These are phyloP conservation scores for Tadarida brasiliensis DNA, from an alignment of 2,797 vertebrate species.

Conservation along the genomic window DNA sequence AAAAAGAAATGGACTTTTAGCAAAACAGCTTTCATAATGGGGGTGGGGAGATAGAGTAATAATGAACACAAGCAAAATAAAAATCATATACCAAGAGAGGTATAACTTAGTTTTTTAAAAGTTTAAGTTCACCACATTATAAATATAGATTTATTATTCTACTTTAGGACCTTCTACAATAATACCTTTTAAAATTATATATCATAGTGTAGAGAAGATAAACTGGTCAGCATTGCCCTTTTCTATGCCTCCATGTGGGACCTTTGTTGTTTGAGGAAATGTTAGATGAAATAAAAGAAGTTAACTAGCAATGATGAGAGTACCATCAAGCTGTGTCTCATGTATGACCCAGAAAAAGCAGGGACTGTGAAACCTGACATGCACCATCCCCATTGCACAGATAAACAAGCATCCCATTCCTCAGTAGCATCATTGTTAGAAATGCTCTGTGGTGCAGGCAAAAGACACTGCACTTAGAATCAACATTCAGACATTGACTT, in stretches of 20 bases:
- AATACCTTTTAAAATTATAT: background rate
- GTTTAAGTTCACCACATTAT: background rate
- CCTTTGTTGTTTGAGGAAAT: background rate
- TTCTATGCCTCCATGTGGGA: background rate
- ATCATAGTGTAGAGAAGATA: background rate
- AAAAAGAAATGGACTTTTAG: conserved; percentile 66
- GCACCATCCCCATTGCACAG: background rate
- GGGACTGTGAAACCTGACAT: fast-evolving
- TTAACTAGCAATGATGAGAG: background rate
- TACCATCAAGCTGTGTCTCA: background rate
- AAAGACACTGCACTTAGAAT: background rate
- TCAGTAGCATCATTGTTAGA: background rate
- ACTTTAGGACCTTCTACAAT: background rate
- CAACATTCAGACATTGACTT: background rate
- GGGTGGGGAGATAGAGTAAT: background rate
- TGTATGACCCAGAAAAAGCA: background rate
- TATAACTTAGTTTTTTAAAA: conserved; percentile 53
- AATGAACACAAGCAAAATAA: conserved; percentile 8
- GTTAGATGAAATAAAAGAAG: background rate
- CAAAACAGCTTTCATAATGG: conserved; percentile 23
- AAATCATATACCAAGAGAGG: background rate
- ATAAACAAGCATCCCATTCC: fast-evolving
- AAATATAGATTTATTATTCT: background rate
- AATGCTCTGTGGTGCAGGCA: fast-evolving
- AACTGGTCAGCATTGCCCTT: background rate